phyloP scores from a whole-genome alignment of 2,888 invertebrate species.

The Crematogaster levior region DNA sequence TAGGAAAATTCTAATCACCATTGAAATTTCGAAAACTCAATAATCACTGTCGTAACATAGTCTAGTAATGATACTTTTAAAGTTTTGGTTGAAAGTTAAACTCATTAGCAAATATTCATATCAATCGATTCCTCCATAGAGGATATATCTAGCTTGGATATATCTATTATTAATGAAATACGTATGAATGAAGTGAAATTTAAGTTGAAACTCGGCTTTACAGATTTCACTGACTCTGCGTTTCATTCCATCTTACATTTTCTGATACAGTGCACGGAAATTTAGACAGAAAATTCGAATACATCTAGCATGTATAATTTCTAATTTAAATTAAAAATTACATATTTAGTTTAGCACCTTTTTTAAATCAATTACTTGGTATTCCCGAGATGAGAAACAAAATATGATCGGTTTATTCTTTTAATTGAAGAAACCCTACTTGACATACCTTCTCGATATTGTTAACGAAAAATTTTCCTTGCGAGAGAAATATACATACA shows the following conservation, averaged over 20 bases:
- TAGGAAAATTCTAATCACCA: background rate
- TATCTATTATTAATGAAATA: background rate
- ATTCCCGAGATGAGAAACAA: background rate
- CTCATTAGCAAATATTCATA: conserved; percentile 18
- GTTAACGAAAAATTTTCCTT: conserved; percentile 23
- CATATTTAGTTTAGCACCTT: too few species aligned
- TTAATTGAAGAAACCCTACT: background rate
- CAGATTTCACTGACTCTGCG: conserved; percentile 22
- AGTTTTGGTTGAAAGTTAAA: conserved; percentile 10
- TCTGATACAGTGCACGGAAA: background rate
- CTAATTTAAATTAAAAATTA: conserved; percentile 7
- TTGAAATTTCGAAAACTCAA: conserved; percentile 6
- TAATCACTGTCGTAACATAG: conserved; percentile 2
- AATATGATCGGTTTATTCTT: conserved; percentile 1
- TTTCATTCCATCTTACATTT: background rate
- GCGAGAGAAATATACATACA: background rate
- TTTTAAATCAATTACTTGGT: background rate
- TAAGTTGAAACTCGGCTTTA: conserved; percentile 21
- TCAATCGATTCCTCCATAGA: conserved; percentile 4
- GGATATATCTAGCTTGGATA: conserved; percentile 4
- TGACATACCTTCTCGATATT: background rate
- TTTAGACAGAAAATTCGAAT: background rate
- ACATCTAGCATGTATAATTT: background rate
- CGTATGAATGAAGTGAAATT: conserved; percentile 15
- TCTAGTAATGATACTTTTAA: conserved; percentile 5